Base-by-base conservation (phyloP, 2,888 invertebrate species). In the Argyresthia goedartella region DNA sequence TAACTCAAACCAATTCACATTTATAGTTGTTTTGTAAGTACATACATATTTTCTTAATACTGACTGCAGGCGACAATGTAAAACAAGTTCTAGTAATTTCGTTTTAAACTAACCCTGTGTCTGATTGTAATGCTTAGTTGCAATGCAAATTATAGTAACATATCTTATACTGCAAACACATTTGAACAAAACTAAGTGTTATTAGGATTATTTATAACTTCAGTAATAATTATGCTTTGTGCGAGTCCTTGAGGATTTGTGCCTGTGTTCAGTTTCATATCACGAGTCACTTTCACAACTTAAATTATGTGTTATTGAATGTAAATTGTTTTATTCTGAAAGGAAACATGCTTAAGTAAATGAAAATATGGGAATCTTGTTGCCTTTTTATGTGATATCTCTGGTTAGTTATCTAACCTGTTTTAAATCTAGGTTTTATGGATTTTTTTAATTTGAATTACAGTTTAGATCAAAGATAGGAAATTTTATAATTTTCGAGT, bases 271-370 rank as follows among this genome's bases (percentile, higher is more conserved):
- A 82, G 81, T 81, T 76, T 70, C 67, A 71, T 76, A 69, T 64
- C 63, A 76, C 70, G 73, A 84, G 85, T 85, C 84, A 85, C 71
- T 77, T n/a, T 79, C 77, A 51, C 48, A 80, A 71, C 69, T 77
- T 84, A 82, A 85, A 84, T 82, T 84, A 82, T 84, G 79, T 84
- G 80, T 84, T 85, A 84, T 77, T 75, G 75, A 73, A 79, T 81
- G 81, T 84, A 81, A 78, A 84, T 81, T 82, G 84, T 85, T 84
- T 84, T 81, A 78, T 81, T 81, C 73, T 76, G 73, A 79, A 78
- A 84, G 79, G 76, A 80, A 82, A 84, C 84, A 76, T 84, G 85
- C 85, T 85, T 85, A 77, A 79, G 82, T 82, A 84, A 84, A 84
- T 75, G 81, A 85, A 81, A 84, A 77, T 81, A 81, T 80, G 82